Evolutionary conservation across 2,888 invertebrate species (phyloP).

Genomic region (Sympetrum striolatum): DNA sequence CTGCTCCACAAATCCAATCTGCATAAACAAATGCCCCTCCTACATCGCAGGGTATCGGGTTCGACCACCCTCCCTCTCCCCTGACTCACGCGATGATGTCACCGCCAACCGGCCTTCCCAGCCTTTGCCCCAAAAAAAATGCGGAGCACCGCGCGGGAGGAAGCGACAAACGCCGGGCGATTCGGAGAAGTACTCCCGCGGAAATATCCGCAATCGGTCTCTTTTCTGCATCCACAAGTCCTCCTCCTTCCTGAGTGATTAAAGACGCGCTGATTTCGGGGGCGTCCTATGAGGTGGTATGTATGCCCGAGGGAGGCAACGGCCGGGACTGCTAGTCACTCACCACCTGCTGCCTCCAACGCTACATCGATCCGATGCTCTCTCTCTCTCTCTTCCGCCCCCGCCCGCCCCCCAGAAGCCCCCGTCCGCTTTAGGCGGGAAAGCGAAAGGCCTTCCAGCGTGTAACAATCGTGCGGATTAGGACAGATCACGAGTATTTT

Average conservation of each 20-base stretch:
- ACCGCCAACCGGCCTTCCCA: neutral
- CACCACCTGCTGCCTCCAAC: slow-evolving; percentile 43
- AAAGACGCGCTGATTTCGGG: neutral
- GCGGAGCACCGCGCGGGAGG: neutral
- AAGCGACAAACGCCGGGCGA: too few species aligned
- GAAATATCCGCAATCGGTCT: neutral
- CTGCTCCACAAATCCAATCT: neutral
- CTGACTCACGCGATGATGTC: neutral
- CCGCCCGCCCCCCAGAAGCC: neutral
- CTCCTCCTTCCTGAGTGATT: neutral
- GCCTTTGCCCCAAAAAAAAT: neutral
- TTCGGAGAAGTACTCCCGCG: neutral
- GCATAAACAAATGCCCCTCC: neutral
- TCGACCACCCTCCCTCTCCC: neutral
- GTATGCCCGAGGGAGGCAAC: neutral
- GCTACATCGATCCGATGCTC: slow-evolving; percentile 20
- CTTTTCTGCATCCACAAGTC: neutral
- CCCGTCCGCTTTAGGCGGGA: neutral
- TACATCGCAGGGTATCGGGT: neutral
- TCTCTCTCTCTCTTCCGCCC: neutral
- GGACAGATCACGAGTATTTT: neutral
- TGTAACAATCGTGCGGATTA: slow-evolving; percentile 37
- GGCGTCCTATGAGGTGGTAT: neutral
- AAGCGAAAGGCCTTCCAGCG: neutral
- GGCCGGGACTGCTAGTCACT: slow-evolving; percentile 37